Base-by-base conservation (phyloP, 1,140 invertebrate species). In the Drosophila nigromelanica region DNA sequence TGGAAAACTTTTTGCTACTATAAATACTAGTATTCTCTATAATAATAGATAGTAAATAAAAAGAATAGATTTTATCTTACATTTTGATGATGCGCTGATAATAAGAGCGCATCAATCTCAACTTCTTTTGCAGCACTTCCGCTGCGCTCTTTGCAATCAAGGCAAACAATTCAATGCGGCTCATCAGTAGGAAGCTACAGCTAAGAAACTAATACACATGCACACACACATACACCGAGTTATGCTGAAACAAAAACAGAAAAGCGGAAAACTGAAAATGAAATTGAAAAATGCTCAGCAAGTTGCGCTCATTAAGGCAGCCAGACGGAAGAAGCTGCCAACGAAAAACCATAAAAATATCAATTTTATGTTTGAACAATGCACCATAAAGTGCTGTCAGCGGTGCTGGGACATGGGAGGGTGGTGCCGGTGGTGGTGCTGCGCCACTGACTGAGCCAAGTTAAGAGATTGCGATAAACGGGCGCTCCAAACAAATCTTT, bases 301-400 rank as follows among this genome's bases (percentile, higher is more conserved):
- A 62, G 45, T 62, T 40, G 33, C n/a, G 59, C 59, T 62, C 59
- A 62, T 62, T 62, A 62, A 62, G 59, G 45, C 45, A 51, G 33
- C 45, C 47, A 62, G 51, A 51, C 59, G 59, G 59, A 62, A 62
- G 59, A 37, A 60, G 58, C 42, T 51, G 45, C 59, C 59, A 62
- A 35, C 59, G 59, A 70, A 33, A 58, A 67, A 40, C 51, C 75
- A 73, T 78, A 78, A 78, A 78, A 78, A 77, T 78, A 78, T 78
- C 76, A 78, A 78, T 78, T 78, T 78, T 78, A 78, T 78, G 76
- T 78, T 78, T 78, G 75, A 78, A 78, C 76, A 78, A 78, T 78
- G 76, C 76, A 54, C 55, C 55, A 64, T 54, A 76, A 77, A 76
- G 73, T 76, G 73, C 40, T 51, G 59, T 58, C 59, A 35, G 45